Evolutionary conservation across 53 echinoderm and acorn worm genomes (phyloP).

Genomic region (Antedon mediterranea): DNA sequence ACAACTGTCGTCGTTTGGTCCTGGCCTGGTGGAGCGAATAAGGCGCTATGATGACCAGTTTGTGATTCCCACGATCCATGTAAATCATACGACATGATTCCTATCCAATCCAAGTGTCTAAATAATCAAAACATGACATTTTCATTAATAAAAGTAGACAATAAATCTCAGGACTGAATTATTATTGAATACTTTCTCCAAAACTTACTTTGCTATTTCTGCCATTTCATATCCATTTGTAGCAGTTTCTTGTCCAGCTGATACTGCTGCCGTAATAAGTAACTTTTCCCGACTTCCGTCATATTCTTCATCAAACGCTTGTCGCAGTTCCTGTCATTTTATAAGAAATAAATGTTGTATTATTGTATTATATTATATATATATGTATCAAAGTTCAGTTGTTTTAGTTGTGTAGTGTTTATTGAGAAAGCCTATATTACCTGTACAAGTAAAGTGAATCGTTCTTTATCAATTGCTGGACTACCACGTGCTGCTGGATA

Average conservation of each 20-base stretch:
- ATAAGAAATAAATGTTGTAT: too few relatives aligned
- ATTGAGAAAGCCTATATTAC: slow-evolving; percentile 2
- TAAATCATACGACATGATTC: slow-evolving; percentile 25
- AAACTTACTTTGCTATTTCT: slow-evolving; percentile 13
- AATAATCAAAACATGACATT: background rate
- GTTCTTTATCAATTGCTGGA: slow-evolving; percentile 14
- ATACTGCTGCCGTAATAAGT: slow-evolving; percentile 15
- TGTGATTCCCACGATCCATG: slow-evolving; percentile 24
- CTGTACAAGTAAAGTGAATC: slow-evolving; percentile 16
- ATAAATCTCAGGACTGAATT: too few relatives aligned
- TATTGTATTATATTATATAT: too few relatives aligned
- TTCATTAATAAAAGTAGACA: too few relatives aligned
- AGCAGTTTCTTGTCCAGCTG: slow-evolving; percentile 12
- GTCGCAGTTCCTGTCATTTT: slow-evolving; percentile 11
- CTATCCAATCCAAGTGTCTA: slow-evolving; percentile 29
- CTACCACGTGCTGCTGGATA: slow-evolving; percentile 23
- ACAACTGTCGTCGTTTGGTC: slow-evolving; percentile 11
- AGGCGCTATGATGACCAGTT: slow-evolving; percentile 25
- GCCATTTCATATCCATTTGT: slow-evolving; percentile 25
- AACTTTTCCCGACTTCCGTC: slow-evolving; percentile 10
- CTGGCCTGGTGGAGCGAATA: slow-evolving; percentile 6
- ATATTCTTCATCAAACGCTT: slow-evolving; percentile 18
- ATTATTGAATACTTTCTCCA: background rate
- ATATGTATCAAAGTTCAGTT: too few relatives aligned
- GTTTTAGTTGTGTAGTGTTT: too few relatives aligned